A percentile compares a stretch with the other conserved stretches of the same genome.
These are phyloP conservation scores for Drosophila aff. DNA, from an alignment of 1,140 invertebrate genomes.

Conservation along the genomic window DNA sequence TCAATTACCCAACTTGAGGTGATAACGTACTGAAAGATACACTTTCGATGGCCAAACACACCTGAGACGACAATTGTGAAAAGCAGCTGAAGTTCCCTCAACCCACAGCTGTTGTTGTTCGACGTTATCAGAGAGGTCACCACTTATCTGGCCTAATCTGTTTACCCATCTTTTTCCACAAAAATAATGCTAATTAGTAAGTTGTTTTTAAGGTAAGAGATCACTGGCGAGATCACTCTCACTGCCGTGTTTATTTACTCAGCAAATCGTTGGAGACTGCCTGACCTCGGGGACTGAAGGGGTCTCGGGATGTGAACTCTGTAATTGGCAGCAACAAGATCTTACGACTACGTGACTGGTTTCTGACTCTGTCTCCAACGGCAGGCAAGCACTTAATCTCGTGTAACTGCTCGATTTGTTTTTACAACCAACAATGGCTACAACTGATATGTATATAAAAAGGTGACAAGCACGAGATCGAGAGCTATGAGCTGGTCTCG, in stretches of 20 bases:
- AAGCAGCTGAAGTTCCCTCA: constrained; percentile 1
- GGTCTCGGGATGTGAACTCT: constrained; percentile 21
- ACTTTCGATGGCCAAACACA: constrained; percentile 19
- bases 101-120: constrained; percentile 14
- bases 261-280: constrained; percentile 10
- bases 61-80: constrained; percentile 6
- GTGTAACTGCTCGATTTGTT: constrained; percentile 39
- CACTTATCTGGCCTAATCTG: constrained; percentile 31
- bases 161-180: constrained; percentile 23
- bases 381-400: constrained; percentile 11
- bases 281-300: constrained; percentile 31
- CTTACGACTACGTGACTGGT: constrained; percentile 52
- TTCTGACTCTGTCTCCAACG: neutral
- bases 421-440: constrained; percentile 31
- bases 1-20: constrained; percentile 30
- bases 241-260: constrained; percentile 6
- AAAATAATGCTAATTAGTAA: constrained; percentile 11
- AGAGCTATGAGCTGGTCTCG: constrained; percentile 9
- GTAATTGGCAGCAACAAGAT: constrained; percentile 33
- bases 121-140: constrained; percentile 29
- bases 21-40: constrained; percentile 8
- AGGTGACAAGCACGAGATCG: constrained; percentile 40
- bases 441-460: constrained; percentile 12
- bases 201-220: constrained; percentile 14
- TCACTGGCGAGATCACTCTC: constrained; percentile 31